Conservation (phyloP, 2,113 vertebrate species). For the Salvelinus namaycush region DNA sequence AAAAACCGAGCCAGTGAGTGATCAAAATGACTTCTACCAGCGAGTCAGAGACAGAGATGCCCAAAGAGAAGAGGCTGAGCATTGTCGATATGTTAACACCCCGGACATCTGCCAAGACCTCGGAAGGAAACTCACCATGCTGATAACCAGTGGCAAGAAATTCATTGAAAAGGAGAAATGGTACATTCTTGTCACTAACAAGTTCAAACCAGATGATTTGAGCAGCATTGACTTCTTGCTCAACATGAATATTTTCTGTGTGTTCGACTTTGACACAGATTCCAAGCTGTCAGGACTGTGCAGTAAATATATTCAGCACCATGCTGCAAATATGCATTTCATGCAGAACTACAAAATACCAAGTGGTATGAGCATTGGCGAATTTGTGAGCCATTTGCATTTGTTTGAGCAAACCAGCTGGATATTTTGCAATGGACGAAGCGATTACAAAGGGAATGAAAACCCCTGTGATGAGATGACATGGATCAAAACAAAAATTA, state of each 20-base stretch:
- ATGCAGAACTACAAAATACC: constrained; percentile 71
- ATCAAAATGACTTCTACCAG: constrained; percentile 59
- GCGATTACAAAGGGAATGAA: constrained; percentile 73
- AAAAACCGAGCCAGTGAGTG: constrained; percentile 72
- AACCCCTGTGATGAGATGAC: constrained; percentile 74
- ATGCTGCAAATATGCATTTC: constrained; percentile 69
- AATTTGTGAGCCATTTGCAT: constrained; percentile 59
- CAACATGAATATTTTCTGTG: constrained; percentile 78
- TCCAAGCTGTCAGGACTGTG: constrained; percentile 77
- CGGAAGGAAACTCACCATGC: constrained; percentile 73
- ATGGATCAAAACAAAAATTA: constrained; percentile 78
- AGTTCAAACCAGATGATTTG: constrained; percentile 68
- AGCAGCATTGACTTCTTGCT: constrained; percentile 71
- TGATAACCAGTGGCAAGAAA: constrained; percentile 76
- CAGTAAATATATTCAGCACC: constrained; percentile 69
- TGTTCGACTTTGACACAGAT: constrained; percentile 84
- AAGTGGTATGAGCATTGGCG: constrained; percentile 43
- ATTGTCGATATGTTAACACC: constrained; percentile 11
- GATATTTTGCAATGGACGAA: constrained; percentile 45
- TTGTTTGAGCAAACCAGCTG: constrained; percentile 82
- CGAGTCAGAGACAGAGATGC: constrained; percentile 61
- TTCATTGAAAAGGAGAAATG: constrained; percentile 74
- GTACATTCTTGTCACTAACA: constrained; percentile 82
- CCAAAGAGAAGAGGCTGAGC: constrained; percentile 75
- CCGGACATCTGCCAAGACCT: constrained; percentile 60